Evolutionary conservation across 2,113 vertebrate genomes (phyloP).

Genomic region (Panurus biarmicus): DNA sequence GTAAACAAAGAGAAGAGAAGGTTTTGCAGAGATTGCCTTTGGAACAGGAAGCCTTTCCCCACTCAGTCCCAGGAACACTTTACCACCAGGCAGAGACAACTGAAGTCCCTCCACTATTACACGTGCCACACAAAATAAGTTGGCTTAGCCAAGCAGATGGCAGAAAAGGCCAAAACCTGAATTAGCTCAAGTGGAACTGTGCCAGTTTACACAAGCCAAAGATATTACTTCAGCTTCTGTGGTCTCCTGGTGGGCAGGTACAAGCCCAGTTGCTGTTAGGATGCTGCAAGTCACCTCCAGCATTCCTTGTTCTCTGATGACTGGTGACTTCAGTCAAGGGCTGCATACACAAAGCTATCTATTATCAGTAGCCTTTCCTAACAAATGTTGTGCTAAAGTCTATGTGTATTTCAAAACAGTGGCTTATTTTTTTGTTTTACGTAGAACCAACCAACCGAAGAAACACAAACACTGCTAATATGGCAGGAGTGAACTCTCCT

Average conservation of each 20-base stretch:
- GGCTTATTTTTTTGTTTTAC: neutral
- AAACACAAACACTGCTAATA: neutral
- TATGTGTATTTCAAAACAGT: neutral
- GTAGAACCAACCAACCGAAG: neutral
- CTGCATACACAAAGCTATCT: neutral
- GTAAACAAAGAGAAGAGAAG: neutral
- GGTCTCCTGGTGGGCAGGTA: neutral
- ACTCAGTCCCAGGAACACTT: neutral
- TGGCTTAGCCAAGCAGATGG: neutral
- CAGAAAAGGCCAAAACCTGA: slow-evolving; percentile 12
- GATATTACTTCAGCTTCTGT: neutral
- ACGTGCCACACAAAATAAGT: neutral
- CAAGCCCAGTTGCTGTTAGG: neutral
- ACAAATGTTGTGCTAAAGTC: neutral
- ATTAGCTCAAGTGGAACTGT: neutral
- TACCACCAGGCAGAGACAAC: neutral
- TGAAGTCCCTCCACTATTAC: neutral
- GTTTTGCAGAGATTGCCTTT: neutral
- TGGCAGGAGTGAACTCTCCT: neutral
- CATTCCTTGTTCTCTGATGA: neutral
- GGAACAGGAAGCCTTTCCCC: neutral
- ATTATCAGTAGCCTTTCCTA: neutral
- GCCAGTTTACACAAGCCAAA: neutral
- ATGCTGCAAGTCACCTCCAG: neutral
- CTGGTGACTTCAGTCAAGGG: neutral